Conservation (phyloP, 2,888 invertebrate genomes). For the Meganola albula region DNA sequence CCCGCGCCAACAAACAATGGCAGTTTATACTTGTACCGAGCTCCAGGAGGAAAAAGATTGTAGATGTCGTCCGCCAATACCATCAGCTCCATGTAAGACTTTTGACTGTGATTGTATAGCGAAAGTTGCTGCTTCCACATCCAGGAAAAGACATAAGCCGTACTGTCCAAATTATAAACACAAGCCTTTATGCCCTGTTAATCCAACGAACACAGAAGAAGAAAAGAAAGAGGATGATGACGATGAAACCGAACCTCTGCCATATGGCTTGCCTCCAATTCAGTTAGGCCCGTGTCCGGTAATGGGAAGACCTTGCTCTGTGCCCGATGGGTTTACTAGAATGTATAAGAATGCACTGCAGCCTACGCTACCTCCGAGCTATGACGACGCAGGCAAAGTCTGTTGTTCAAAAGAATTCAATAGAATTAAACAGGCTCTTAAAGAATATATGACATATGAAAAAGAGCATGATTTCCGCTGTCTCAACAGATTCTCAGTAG, state of each 20-base stretch:
- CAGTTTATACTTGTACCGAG: conserved; percentile 43
- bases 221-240: conserved; percentile 56
- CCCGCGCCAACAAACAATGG: background rate
- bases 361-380: conserved; percentile 53
- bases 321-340: conserved; percentile 64
- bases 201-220: conserved; percentile 46
- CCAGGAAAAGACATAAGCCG: conserved; percentile 56
- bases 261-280: conserved; percentile 66
- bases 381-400: conserved; percentile 62
- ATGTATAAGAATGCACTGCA: conserved; percentile 61
- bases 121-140: conserved; percentile 39
- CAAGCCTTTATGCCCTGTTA: conserved; percentile 58
- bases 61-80: conserved; percentile 56
- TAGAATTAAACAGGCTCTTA: conserved; percentile 63
- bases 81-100: conserved; percentile 57
- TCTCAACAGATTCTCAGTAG: conserved; percentile 57
- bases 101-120: conserved; percentile 62
- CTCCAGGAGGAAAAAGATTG: conserved; percentile 56
- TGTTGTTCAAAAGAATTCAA: conserved; percentile 70
- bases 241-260: conserved; percentile 55
- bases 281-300: conserved; percentile 68
- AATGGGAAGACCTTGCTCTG: conserved; percentile 61
- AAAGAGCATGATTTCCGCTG: conserved; percentile 61
- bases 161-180: conserved; percentile 64
- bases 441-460: conserved; percentile 57